Evolutionary conservation across 2,797 vertebrate genomes (phyloP).

Genomic region (Syngnathus rostellatus): DNA sequence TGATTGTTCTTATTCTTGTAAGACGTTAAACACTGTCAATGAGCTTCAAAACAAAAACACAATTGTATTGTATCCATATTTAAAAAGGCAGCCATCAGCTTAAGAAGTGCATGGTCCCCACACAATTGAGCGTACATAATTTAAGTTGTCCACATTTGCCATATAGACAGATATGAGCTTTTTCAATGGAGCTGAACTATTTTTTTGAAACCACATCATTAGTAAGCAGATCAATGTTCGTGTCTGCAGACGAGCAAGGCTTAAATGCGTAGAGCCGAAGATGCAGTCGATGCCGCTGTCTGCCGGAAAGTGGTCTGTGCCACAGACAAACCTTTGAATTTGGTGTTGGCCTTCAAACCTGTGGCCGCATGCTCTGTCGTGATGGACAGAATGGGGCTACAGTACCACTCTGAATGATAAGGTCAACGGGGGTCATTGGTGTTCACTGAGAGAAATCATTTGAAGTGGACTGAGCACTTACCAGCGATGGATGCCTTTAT

Average conservation of each 20-base stretch:
- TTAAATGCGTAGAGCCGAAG: neutral
- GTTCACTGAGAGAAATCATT: slow-evolving; percentile 5
- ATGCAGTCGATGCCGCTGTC: neutral
- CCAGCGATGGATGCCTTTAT: neutral
- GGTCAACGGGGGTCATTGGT: slow-evolving; percentile 11
- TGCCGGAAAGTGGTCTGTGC: neutral
- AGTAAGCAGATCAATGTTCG: neutral
- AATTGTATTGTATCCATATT: too few relatives aligned
- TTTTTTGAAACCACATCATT: neutral
- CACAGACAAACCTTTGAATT: neutral
- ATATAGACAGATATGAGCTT: too few relatives aligned
- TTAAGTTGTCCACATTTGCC: too few relatives aligned
- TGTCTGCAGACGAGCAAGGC: neutral
- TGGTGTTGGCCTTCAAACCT: slow-evolving; percentile 20
- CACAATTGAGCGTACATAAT: too few relatives aligned
- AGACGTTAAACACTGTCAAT: too few relatives aligned
- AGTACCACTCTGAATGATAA: slow-evolving; percentile 6
- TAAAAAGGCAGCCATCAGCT: too few relatives aligned
- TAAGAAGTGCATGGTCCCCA: too few relatives aligned
- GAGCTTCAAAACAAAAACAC: too few relatives aligned
- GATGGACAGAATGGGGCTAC: slow-evolving; percentile 20
- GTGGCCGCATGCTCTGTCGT: slow-evolving; percentile 7
- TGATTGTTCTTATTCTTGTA: too few relatives aligned
- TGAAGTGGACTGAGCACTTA: slow-evolving; percentile 7
- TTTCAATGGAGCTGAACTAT: too few relatives aligned